These are phyloP conservation scores for Octomys mimax DNA, from an alignment of 2,797 vertebrate genomes.

Conservation along the genomic window DNA sequence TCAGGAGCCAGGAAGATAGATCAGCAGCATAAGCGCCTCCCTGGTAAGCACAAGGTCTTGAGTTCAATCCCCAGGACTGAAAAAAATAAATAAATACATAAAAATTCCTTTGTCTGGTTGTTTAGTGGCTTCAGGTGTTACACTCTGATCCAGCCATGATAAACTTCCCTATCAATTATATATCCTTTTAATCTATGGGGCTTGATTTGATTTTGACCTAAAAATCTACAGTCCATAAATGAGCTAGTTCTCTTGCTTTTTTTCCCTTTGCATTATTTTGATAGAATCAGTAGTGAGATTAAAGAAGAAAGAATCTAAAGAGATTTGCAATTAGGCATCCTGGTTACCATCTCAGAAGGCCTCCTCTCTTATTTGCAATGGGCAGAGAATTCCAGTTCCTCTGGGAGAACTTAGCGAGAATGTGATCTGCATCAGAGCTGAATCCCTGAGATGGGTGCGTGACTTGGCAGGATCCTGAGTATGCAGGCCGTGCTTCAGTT, in stretches of 20 bases:
- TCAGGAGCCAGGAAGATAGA: background rate
- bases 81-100: too few species aligned
- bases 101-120: background rate
- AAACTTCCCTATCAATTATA: background rate
- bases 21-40: background rate
- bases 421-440: background rate
- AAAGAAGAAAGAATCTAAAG: conserved; percentile 7
- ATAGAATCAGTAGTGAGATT: background rate
- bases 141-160: background rate
- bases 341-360: background rate
- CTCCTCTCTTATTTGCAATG: conserved; percentile 5
- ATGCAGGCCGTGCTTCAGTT: background rate
- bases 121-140: background rate
- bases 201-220: background rate
- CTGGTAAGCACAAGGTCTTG: too few species aligned
- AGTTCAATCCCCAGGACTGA: too few species aligned
- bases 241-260: conserved; percentile 38
- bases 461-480: background rate
- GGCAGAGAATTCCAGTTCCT: background rate
- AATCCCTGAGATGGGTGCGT: background rate
- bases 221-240: background rate
- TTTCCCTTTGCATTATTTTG: conserved; percentile 43
- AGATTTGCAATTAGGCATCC: background rate
- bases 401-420: conserved; percentile 14
- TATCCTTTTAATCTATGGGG: background rate